These are phyloP conservation scores for Thalpophila matura DNA, from an alignment of 2,888 invertebrate genomes.

Conservation along the genomic window DNA sequence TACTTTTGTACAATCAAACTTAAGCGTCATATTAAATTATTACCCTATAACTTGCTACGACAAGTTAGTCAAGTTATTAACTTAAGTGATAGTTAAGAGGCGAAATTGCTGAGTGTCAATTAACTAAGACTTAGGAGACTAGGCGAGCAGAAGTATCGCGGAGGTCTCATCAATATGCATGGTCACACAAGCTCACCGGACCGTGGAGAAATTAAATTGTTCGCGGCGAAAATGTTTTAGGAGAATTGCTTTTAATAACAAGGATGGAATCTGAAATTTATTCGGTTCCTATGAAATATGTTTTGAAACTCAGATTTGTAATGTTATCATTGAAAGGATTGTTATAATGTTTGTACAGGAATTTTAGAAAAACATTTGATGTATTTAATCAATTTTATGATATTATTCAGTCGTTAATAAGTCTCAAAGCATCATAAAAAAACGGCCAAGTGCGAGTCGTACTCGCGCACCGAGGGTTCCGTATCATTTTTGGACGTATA, in stretches of 20 bases:
- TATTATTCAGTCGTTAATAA: too few relatives aligned
- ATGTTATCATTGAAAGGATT: too few relatives aligned
- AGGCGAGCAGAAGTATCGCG: constrained; percentile 29
- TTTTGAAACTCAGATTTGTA: too few relatives aligned
- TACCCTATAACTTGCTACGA: constrained; percentile 23
- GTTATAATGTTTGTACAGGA: too few relatives aligned
- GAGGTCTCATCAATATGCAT: constrained; percentile 57
- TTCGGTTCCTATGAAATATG: neutral
- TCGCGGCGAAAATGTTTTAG: constrained; percentile 18
- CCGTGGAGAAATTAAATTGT: constrained; percentile 44
- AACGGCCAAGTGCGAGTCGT: too few relatives aligned
- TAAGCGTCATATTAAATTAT: constrained; percentile 4
- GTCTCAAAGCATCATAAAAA: too few relatives aligned
- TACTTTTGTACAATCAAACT: too few relatives aligned
- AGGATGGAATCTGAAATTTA: neutral
- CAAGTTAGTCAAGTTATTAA: constrained; percentile 45
- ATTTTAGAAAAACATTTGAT: too few relatives aligned
- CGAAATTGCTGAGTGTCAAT: constrained; percentile 44
- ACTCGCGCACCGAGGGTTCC: too few relatives aligned
- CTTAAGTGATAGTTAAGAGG: constrained; percentile 38
- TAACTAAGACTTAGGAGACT: constrained; percentile 40
- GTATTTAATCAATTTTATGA: too few relatives aligned
- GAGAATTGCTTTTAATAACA: constrained; percentile 18
- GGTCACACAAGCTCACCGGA: constrained; percentile 40
- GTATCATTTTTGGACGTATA: too few relatives aligned